A percentile compares a stretch with the other conserved stretches of the same genome.
phyloP scores from a whole-genome alignment of 2,797 vertebrate species.

The Sebastes matsubarae region DNA sequence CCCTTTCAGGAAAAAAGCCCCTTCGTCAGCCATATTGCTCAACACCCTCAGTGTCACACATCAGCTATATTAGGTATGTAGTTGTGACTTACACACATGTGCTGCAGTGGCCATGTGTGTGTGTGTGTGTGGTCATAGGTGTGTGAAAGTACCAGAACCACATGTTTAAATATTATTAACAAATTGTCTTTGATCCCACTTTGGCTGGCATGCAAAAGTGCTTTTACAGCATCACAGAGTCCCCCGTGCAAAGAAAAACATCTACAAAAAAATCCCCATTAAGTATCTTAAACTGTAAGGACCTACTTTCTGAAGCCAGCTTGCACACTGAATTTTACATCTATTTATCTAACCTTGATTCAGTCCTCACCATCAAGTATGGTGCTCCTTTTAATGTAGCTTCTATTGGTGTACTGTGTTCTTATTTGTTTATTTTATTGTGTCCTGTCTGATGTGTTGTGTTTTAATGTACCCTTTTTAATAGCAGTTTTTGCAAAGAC shows the following conservation, averaged over 20 bases:
- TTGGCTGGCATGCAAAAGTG: conserved; percentile 43
- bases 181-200: conserved; percentile 55
- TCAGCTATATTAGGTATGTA: not conserved
- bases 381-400: too few relatives aligned
- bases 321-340: too few relatives aligned
- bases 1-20: not conserved
- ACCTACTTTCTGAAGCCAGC: too few relatives aligned
- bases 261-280: too few relatives aligned
- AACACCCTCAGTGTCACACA: conserved; percentile 53
- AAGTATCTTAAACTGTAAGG: too few relatives aligned
- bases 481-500: too few relatives aligned
- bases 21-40: conserved; percentile 53
- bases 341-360: too few relatives aligned
- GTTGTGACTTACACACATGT: conserved; percentile 60
- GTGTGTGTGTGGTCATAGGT: not conserved
- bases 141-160: conserved; percentile 14
- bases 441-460: too few relatives aligned
- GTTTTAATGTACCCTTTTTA: too few relatives aligned
- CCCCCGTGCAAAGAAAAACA: too few relatives aligned
- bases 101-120: conserved; percentile 21
- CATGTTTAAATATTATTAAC: not conserved
- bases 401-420: too few relatives aligned
- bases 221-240: not conserved
- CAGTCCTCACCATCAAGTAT: too few relatives aligned
- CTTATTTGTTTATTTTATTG: accelerated